Base-by-base conservation (phyloP, 2,113 vertebrate genomes). In the Xyliphius kryptos region DNA sequence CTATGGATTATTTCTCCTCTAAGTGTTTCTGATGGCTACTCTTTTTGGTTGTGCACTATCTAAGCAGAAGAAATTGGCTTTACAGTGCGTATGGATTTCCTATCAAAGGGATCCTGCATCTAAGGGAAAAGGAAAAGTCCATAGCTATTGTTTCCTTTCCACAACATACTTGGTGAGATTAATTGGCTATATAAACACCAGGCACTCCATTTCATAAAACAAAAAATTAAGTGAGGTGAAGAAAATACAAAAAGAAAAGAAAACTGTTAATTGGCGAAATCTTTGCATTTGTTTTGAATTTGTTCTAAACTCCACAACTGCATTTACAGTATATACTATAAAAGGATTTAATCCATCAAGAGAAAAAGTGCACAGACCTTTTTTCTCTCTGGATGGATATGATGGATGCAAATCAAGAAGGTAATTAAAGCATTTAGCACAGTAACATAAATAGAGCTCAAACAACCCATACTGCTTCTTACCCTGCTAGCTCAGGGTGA, bases 61-160 rank as follows among this genome's bases (percentile, higher is more conserved):
- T 75, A 69, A 83, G 78, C 69, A 72, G 68, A 68, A 77, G 80
- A 84, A 84, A 86, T 84, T 82, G 85, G 81, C 78, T 79, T 80
- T 77, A 80, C 78, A 57, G 79, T 79, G 74, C 72, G 65, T 84
- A 83, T 82, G 78, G 80, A 85, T 85, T 85, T 84, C 75, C 81
- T 84, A 83, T 86, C 84, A 81, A 72, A 17, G 70, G 55, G n/a
- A n/a, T n/a, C 68, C 68, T 56, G 78, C 71, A 66, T 82, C 83
- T 82, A 76, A 83, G 77, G 70, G 66, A 85, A 83, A 85, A 67
- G 69, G 76, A 74, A 67, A 79, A 79, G 68, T 41, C 74, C 78
- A 75, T 72, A 56, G 77, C 74, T 64, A 75, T 82, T 82, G 79
- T 84, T 77, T 82, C 72, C 65, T 69, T 78, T 64, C 72, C 79